These are phyloP conservation scores for Lytechinus variegatus DNA, from an alignment of 35 echinoderm and acorn worm species.

Conservation along the genomic window DNA sequence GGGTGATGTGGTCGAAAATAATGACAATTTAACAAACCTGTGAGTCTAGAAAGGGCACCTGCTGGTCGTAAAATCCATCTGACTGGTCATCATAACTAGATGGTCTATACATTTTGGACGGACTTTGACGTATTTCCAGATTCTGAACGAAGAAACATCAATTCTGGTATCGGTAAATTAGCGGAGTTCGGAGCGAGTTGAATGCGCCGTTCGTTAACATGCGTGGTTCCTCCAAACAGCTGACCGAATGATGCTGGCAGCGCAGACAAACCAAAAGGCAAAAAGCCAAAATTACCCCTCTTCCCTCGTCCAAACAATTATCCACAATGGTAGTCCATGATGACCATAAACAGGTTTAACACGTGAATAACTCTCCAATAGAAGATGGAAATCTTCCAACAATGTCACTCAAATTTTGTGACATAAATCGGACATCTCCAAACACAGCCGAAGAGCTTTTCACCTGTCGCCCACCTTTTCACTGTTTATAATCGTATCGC, in stretches of 20 bases:
- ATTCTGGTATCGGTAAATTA: background rate
- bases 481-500: background rate
- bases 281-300: background rate
- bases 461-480: background rate
- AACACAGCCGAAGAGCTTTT: background rate
- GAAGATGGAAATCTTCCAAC: conserved; percentile 11
- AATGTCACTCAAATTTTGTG: background rate
- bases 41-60: conserved; percentile 60
- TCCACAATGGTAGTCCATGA: background rate
- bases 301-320: background rate
- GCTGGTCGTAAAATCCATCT: conserved; percentile 66
- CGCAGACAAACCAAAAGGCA: background rate
- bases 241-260: conserved; percentile 19
- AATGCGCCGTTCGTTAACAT: background rate
- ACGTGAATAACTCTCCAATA: background rate
- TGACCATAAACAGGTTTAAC: background rate
- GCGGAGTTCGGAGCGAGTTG: background rate
- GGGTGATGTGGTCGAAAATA: background rate
- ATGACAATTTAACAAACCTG: conserved; percentile 58
- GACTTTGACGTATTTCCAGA: conserved; percentile 39
- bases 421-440: conserved; percentile 18
- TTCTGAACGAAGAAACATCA: conserved; percentile 22
- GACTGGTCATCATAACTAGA: conserved; percentile 45
- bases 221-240: conserved; percentile 15
- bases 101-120: conserved; percentile 34